phyloP scores from a whole-genome alignment of 2,113 vertebrate species.

The Trematomus loennbergii region DNA sequence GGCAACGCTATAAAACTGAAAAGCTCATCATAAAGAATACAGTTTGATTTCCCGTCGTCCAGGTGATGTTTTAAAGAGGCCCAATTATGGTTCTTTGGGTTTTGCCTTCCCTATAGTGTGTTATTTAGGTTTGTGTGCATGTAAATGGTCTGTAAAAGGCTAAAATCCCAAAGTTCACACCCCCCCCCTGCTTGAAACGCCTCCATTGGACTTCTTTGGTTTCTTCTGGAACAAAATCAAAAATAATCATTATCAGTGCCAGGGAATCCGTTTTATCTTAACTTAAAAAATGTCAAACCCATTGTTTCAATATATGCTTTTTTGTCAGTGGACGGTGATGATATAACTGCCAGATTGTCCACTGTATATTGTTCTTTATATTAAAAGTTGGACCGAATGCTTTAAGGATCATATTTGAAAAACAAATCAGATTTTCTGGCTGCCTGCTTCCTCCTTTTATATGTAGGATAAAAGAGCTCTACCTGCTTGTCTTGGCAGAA shows the following conservation, averaged over 20 bases:
- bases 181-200: too few relatives aligned
- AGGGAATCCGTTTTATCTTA: neutral
- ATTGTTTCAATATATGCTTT: neutral
- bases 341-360: neutral
- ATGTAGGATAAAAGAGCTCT: slow-evolving; percentile 3
- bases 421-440: slow-evolving; percentile 10
- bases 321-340: neutral
- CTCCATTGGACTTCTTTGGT: too few relatives aligned
- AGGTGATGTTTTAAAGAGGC: too few relatives aligned
- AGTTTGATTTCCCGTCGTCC: too few relatives aligned
- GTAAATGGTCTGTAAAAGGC: too few relatives aligned
- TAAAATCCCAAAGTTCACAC: too few relatives aligned
- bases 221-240: neutral
- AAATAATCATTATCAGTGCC: too few relatives aligned
- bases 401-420: slow-evolving; percentile 16
- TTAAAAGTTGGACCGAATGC: neutral
- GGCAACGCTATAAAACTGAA: too few relatives aligned
- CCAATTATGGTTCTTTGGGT: too few relatives aligned
- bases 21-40: too few relatives aligned
- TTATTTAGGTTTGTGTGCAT: too few relatives aligned
- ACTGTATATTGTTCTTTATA: slow-evolving; percentile 25
- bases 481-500: slow-evolving; percentile 57
- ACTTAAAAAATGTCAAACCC: neutral
- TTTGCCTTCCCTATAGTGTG: too few relatives aligned
- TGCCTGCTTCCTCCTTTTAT: neutral